Conservation (phyloP, 2,113 vertebrate species). For the Xenopus tropicalis region UCB_Xtro_10.0 CM004449.2:91549001-91549500, state of each 20-base stretch:
- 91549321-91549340: constrained; percentile 83
- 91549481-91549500: too few species aligned
- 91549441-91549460: too few species aligned
- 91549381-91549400: constrained; percentile 56
- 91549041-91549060: neutral
- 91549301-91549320: constrained; percentile 77
- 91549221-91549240: constrained; percentile 52
- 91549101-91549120: constrained; percentile 97
- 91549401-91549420: too few species aligned
- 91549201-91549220: constrained; percentile 77
- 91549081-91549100: constrained; percentile 70
- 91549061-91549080: neutral
- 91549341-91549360: constrained; percentile 92
- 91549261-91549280: constrained; percentile 68
- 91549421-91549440: too few species aligned
- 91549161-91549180: constrained; percentile 96
- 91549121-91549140: constrained; percentile 92
- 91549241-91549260: constrained; percentile 54
- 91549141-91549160: constrained; percentile 89
- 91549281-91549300: constrained; percentile 61
- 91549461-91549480: too few species aligned
- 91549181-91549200: constrained; percentile 87
- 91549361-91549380: constrained; percentile 85
- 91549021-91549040: too few species aligned
- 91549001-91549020: too few species aligned